Evolutionary conservation across 1,140 invertebrate species (phyloP), one percentile per base, ranked within the genome.

Genomic region (Tetraneura akinire): DNA sequence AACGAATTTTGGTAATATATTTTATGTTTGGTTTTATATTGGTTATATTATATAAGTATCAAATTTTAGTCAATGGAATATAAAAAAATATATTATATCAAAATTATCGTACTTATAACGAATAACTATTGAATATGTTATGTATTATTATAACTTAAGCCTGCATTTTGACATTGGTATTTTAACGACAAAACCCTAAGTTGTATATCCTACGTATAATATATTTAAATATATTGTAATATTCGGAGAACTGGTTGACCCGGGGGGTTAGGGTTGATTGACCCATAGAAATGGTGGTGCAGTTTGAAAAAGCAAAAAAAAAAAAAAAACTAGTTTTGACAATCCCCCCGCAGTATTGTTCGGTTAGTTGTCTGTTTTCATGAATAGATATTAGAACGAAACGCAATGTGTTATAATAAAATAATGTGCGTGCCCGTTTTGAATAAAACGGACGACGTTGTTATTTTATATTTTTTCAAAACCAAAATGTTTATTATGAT

Each of bases 331-430:
- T 23, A 23, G 66, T 70, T 70, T 47, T 14, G 62, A 26, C 14
- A 42, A 21, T 42, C 32, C 62, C 32, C 32, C 62, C 32, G 11
- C 37, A 66, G n/a, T 16, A 26, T 70, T 70, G 66, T 70, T 70
- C 45, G 66, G 47, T 47, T 70, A 47, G 66, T 11, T 47, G 66
- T 47, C n/a, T n/a, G 16, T 42, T 13, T 47, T 21, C 21, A 47
- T 47, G 62, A 66, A 70, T 70, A 47, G 42, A 70, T 37, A 37
- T 70, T 70, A 26, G 42, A 70, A 23, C 42, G 14, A n/a, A 70
- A 70, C 8, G 23, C 6, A 8, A 4, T 4, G 3, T 37, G 8
- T 37, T 37, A 37, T 37, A 14, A 45, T 45, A 66, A 26, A 6
- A 47, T 47, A 23, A 47, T 70, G 21, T 13, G 37, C 8, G 42